These are phyloP conservation scores for Lonchura striata DNA, from an alignment of 2,113 vertebrate genomes.

Conservation along the genomic window DNA sequence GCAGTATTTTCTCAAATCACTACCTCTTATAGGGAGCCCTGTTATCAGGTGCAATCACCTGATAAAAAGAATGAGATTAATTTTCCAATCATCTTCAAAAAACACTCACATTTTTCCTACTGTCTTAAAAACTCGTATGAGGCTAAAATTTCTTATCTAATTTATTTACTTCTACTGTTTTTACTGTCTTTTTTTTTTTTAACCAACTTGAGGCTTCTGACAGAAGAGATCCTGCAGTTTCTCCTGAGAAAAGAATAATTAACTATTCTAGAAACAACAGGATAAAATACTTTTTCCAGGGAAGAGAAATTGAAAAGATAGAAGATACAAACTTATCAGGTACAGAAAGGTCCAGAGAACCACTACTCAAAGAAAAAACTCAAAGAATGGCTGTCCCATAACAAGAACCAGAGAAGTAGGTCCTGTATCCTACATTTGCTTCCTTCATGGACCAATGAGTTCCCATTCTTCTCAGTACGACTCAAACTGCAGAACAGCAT, in stretches of 20 bases:
- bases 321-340: not conserved
- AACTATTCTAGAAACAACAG: not conserved
- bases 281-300: not conserved
- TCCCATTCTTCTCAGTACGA: not conserved
- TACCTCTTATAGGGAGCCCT: not conserved
- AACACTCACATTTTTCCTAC: not conserved
- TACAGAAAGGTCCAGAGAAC: not conserved
- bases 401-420: not conserved
- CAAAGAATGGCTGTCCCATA: not conserved
- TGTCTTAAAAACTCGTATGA: not conserved
- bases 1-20: not conserved
- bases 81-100: not conserved
- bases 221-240: not conserved
- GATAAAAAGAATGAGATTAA: not conserved
- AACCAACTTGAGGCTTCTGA: not conserved
- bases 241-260: not conserved
- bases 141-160: not conserved
- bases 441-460: not conserved
- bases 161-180: not conserved
- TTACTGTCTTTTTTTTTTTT: not conserved
- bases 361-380: not conserved
- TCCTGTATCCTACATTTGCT: not conserved
- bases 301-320: not conserved
- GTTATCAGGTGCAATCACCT: not conserved
- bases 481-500: not conserved